Evolutionary conservation across 1,140 invertebrate species (phyloP), one percentile per base, ranked within the genome.

Genomic region (Pseudomyrmex cubaensis): DNA sequence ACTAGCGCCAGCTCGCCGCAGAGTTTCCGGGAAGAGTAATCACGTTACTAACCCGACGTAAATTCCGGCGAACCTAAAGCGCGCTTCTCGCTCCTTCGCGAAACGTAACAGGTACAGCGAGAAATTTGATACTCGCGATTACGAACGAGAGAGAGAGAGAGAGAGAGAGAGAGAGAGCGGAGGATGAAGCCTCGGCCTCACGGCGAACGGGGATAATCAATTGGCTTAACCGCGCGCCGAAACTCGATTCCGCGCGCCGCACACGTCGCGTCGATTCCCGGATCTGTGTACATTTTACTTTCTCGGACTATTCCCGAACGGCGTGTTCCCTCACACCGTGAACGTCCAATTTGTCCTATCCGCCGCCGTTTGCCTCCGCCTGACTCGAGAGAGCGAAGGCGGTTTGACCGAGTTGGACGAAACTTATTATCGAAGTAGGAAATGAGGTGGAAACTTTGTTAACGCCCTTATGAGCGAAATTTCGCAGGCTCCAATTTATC

Each of bases 361-460:
- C n/a, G 7, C 0, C n/a, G 22, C 17, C 50, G 48, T 54, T 67
- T 54, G 44, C 48, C 44, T 20, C 62, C 35, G 52, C 15, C 25
- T 70, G 44, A 70, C 17, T 69, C 52, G 66, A 17, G 12, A 46
- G 61, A 35, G 61, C 12, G 9, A 63, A 13, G 22, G 22, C 22
- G 67, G 22, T 70, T 80, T 80, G 66, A 57, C 66, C 54, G 76
- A 72, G 76, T 80, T 80, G 76, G 20, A 61, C 22, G 22, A 80
- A 80, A 80, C 76, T 80, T 80, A 72, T 80, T 80, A 80, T 15
- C 76, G 4, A 70, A 70, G 76, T 80, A 70, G 76, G 76, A 80
- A 80, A 80, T 72, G 76, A 80, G 54, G 54, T 48, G 56, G n/a
- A 80, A 80, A 80, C 76, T 78, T 78, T 48, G 56, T 78, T 70